A percentile compares a stretch with the other conserved stretches of the same genome.
phyloP scores from a whole-genome alignment of 2,113 vertebrate genomes.

The Mormoops blainvillei region DNA sequence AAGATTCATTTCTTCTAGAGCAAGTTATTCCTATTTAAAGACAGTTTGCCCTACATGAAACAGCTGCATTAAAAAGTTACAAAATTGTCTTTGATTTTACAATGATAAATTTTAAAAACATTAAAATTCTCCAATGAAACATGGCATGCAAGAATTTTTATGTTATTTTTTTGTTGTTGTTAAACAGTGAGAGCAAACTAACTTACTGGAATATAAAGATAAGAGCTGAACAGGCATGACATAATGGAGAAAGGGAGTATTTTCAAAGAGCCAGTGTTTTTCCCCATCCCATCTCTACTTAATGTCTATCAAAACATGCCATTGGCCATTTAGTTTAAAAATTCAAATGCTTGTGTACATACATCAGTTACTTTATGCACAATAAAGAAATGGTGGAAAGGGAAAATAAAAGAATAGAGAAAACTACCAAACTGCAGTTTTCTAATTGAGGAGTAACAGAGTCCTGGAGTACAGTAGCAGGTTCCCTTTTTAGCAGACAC shows the following conservation, averaged over 20 bases:
- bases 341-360: not conserved
- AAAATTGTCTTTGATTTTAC: not conserved
- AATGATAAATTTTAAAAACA: not conserved
- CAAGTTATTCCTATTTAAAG: not conserved
- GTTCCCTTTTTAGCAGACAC: not conserved
- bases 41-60: not conserved
- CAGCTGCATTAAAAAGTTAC: not conserved
- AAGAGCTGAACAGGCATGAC: not conserved
- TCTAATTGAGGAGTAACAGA: not conserved
- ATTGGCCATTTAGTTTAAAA: not conserved
- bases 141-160: not conserved
- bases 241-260: not conserved
- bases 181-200: not conserved
- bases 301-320: not conserved
- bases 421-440: not conserved
- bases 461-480: not conserved
- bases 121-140: not conserved
- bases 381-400: not conserved
- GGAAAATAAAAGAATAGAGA: not conserved
- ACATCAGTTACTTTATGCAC: not conserved
- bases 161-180: no score
- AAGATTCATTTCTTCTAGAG: not conserved
- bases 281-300: not conserved
- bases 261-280: not conserved
- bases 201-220: not conserved